These are phyloP conservation scores for Trisateles emortualis DNA, from an alignment of 2,888 invertebrate genomes.

Conservation along the genomic window DNA sequence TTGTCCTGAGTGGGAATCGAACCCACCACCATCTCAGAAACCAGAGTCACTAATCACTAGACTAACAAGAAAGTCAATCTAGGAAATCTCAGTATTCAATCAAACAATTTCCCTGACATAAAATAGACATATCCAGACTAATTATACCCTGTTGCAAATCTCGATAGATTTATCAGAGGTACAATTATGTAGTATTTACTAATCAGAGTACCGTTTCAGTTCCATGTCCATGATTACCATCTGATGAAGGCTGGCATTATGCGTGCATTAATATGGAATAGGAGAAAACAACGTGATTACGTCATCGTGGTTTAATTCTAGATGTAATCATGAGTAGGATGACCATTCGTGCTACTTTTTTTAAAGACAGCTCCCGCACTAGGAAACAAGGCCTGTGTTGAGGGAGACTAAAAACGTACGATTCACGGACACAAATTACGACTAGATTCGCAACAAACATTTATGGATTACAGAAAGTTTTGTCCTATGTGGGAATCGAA, in stretches of 20 bases:
- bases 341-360: background rate
- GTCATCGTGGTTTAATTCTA: conserved; percentile 25
- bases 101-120: background rate
- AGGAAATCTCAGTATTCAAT: background rate
- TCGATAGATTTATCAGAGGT: conserved; percentile 13
- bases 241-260: conserved; percentile 18
- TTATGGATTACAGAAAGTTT: too few relatives aligned
- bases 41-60: too few relatives aligned
- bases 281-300: conserved; percentile 28
- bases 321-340: conserved; percentile 12
- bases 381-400: too few relatives aligned
- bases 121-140: background rate
- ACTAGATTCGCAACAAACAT: too few relatives aligned
- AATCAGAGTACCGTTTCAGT: conserved; percentile 39
- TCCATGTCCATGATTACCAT: conserved; percentile 33
- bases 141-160: conserved; percentile 1
- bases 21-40: too few relatives aligned
- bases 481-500: too few relatives aligned
- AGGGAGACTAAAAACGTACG: too few relatives aligned
- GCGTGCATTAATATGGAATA: conserved; percentile 22
- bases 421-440: too few relatives aligned
- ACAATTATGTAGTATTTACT: conserved; percentile 33
- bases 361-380: too few relatives aligned
- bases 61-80: background rate
- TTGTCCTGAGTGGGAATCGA: too few relatives aligned